A percentile compares a stretch with the other conserved stretches of the same genome.
These are phyloP conservation scores for Platyscelio sp. DNA, from an alignment of 2,888 invertebrate species.

Conservation along the genomic window DNA sequence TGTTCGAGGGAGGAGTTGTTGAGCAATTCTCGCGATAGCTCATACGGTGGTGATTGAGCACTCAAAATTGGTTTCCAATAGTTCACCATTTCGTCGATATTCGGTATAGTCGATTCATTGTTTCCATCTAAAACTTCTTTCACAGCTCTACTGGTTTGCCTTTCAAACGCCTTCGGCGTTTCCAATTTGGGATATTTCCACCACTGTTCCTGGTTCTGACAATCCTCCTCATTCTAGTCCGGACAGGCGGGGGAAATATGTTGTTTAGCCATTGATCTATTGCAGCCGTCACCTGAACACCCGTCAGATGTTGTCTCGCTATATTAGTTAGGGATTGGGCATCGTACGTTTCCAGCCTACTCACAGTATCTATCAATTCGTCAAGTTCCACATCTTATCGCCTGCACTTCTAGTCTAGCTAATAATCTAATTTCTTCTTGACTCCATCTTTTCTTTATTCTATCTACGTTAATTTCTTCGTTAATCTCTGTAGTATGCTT, in stretches of 20 bases:
- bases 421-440: slow-evolving; percentile 44
- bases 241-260: neutral
- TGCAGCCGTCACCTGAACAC: no score
- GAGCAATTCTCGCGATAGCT: no score
- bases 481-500: slow-evolving; percentile 25
- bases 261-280: no score
- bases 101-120: slow-evolving; percentile 22
- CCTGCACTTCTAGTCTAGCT: slow-evolving; percentile 37
- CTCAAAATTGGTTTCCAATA: slow-evolving; percentile 26
- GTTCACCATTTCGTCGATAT: slow-evolving; percentile 10
- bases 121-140: slow-evolving; percentile 46
- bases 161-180: slow-evolving; percentile 32
- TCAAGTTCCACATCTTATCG: neutral
- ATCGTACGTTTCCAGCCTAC: neutral
- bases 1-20: no score
- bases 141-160: slow-evolving; percentile 31
- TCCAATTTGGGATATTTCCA: neutral
- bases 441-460: slow-evolving; percentile 23
- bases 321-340: no score
- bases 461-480: slow-evolving; percentile 30
- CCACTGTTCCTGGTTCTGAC: no score
- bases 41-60: no score
- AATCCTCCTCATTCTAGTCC: neutral
- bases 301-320: no score
- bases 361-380: slow-evolving; percentile 9